Base-by-base conservation (phyloP, 2,888 invertebrate species). In the Euphydryas editha region DNA sequence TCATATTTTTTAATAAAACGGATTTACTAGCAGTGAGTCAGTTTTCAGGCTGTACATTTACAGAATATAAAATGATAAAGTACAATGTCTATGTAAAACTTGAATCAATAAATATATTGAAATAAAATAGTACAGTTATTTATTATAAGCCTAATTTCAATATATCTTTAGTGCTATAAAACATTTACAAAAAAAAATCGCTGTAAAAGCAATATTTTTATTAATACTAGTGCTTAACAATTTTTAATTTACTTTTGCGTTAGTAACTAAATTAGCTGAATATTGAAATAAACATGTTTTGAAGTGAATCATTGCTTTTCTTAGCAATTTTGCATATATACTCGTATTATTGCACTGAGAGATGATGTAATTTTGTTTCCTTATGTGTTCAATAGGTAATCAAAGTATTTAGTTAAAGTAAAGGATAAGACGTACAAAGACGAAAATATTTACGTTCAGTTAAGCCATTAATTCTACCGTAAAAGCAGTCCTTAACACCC, bases 401-500 rank as follows among this genome's bases (percentile, higher is more conserved):
- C 24, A 39, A 59, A 64, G 36, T 42, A 13, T 57, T 30, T 24
- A 44, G 37, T 57, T 58, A 57, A 44, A 61, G 24, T 49, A 37
- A 54, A 57, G 65, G 44, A 46, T 61, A 37, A 47, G 36, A 54
- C 44, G 47, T 49, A 44, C 30, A 15, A 37, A 15, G 42, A 18
- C 54, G n/a, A n/a, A 20, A 54, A 59, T 8, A 6, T n/a, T 51
- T 47, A 62, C 59, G 66, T 63, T 55, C 44, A n/a, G 15, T 62
- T 46, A 17, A 58, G 36, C 58, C 57, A 13, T 62, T 39, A 63
- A 51, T 24, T 36, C 47, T 30, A 59, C 47, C 36, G 61, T 64
- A 64, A 64, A 67, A 42, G 62, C 54, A 13, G 59, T 36, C 47
- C 66, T 66, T 62, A 62, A 62, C 68, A 67, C 47, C 54, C 67